These are phyloP conservation scores for Halisarca cf. caerulea DNA, from an alignment of 37 sponge, comb jelly and placozoan genomes.

Conservation along the genomic window DNA sequence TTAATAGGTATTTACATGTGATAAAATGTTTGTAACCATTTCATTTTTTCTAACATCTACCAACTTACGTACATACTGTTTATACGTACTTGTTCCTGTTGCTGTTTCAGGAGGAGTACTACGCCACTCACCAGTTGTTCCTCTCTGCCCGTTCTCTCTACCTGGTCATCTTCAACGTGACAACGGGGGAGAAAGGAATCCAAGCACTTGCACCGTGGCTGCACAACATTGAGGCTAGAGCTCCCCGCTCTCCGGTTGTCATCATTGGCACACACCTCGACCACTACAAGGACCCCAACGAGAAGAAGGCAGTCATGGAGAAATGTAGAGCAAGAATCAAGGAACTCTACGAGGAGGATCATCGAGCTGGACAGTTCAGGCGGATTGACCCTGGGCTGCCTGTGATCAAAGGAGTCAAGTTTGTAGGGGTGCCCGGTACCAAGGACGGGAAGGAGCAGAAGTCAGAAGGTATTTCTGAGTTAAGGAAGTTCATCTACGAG, in stretches of 20 bases:
- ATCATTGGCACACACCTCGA: slow-evolving; percentile 90
- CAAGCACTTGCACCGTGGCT: slow-evolving; percentile 79
- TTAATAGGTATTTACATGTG: no score
- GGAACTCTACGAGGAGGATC: slow-evolving; percentile 44
- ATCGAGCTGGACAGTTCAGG: slow-evolving; percentile 49
- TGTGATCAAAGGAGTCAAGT: slow-evolving; percentile 69
- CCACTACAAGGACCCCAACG: slow-evolving; percentile 43
- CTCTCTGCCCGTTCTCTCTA: slow-evolving; percentile 86
- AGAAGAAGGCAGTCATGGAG: slow-evolving; percentile 53
- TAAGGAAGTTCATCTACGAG: slow-evolving; percentile 75
- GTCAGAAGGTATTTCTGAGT: slow-evolving; percentile 65
- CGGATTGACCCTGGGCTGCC: slow-evolving; percentile 77
- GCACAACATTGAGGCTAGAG: slow-evolving; percentile 92
- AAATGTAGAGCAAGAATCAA: slow-evolving; percentile 45
- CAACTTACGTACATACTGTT: neutral
- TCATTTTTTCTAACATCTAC: no score
- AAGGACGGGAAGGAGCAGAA: slow-evolving; percentile 37
- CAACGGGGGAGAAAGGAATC: slow-evolving; percentile 75
- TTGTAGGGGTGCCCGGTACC: slow-evolving; percentile 59
- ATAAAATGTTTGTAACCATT: no score
- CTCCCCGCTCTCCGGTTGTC: slow-evolving; percentile 89
- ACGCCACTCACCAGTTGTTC: slow-evolving; percentile 94
- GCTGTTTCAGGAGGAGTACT: slow-evolving; percentile 95
- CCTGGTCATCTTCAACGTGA: slow-evolving; percentile 77
- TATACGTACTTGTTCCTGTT: neutral